Conservation (phyloP, 2,888 invertebrate genomes). For the Bombylius discolor region DNA sequence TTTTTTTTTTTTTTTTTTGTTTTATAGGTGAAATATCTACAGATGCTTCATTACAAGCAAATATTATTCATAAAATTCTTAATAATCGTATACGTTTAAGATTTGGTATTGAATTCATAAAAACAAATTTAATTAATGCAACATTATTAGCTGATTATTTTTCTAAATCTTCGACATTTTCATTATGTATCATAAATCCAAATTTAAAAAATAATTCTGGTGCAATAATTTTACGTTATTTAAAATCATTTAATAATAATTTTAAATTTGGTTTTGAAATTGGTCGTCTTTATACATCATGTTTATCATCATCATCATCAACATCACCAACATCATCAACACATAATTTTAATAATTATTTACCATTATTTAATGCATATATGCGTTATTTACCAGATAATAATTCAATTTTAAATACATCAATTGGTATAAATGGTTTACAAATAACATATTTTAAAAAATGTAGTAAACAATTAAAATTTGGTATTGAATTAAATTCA, state of each 20-base stretch:
- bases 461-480: constrained; percentile 5
- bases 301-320: too few species aligned
- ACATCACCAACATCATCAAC: too few species aligned
- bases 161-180: constrained; percentile 6
- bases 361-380: neutral
- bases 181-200: constrained; percentile 6
- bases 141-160: constrained; percentile 8
- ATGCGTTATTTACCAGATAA: neutral
- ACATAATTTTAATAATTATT: too few species aligned
- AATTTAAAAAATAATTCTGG: constrained; percentile 7
- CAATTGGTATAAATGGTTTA: constrained; percentile 6
- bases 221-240: constrained; percentile 6
- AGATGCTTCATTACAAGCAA: constrained; percentile 8
- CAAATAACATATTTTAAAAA: constrained; percentile 8
- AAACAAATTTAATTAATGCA: neutral
- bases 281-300: neutral
- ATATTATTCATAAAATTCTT: constrained; percentile 6
- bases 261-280: constrained; percentile 7
- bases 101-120: constrained; percentile 5
- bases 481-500: constrained; percentile 7
- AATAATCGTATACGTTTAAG: constrained; percentile 4
- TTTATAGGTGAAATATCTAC: constrained; percentile 8
- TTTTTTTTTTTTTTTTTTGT: neutral
- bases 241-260: constrained; percentile 7
- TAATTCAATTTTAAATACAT: neutral